phyloP scores from a whole-genome alignment of 1,140 invertebrate genomes.

The Bombus cullumanus region DNA sequence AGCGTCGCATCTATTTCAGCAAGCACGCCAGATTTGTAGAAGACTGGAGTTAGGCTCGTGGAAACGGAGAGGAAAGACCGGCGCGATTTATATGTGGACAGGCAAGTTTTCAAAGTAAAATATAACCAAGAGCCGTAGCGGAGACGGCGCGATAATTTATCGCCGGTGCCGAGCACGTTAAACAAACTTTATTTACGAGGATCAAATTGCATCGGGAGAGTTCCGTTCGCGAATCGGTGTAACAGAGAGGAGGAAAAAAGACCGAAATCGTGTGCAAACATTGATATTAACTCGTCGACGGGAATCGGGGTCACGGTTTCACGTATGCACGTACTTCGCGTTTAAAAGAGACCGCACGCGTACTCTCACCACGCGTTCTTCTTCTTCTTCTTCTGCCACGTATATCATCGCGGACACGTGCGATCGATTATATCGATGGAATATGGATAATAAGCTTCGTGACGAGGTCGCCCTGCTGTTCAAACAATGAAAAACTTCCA shows the following conservation, averaged over 20 bases:
- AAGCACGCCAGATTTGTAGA: too few relatives aligned
- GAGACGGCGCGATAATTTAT: conserved; percentile 7
- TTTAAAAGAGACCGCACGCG: background rate
- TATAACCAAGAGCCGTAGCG: background rate
- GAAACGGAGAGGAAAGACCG: background rate
- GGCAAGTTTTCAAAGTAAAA: conserved; percentile 7
- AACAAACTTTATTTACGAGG: conserved; percentile 19
- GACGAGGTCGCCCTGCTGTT: background rate
- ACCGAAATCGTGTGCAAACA: background rate
- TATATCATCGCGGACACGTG: background rate
- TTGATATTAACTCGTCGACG: conserved; percentile 4
- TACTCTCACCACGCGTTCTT: conserved; percentile 2
- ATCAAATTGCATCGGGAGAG: background rate
- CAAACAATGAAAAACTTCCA: background rate
- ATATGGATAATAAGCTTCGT: conserved; percentile 6
- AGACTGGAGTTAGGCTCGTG: too few relatives aligned
- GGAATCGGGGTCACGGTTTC: conserved; percentile 17
- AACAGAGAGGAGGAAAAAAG: background rate
- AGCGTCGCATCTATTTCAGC: too few relatives aligned
- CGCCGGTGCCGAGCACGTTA: background rate
- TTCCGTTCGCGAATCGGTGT: background rate
- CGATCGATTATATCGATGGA: conserved; percentile 25
- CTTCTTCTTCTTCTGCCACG: background rate
- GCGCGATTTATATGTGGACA: background rate
- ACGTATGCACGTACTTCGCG: background rate